phyloP scores from a whole-genome alignment of 2,113 vertebrate genomes.

The Petaurus breviceps region DNA sequence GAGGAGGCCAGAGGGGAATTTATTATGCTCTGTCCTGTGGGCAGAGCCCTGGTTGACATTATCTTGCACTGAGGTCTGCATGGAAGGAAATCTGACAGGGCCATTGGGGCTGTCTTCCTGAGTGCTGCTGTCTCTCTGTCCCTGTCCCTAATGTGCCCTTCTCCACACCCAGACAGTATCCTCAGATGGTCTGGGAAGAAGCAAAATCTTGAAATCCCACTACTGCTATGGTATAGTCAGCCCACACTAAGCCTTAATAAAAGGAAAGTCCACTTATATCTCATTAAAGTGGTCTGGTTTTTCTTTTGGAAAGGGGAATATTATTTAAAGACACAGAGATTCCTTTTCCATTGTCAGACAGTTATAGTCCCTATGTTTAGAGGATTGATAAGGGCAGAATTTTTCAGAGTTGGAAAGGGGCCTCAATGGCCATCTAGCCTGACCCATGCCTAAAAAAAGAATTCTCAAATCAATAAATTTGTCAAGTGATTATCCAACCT shows the following conservation, averaged over 20 bases:
- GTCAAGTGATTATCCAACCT: not conserved
- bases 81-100: slow-evolving; percentile 82
- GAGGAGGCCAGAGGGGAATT: slow-evolving; percentile 75
- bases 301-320: not conserved
- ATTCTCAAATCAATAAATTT: not conserved
- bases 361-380: not conserved
- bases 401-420: not conserved
- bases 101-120: slow-evolving; percentile 66
- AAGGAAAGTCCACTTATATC: not conserved
- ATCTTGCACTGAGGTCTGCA: slow-evolving; percentile 80
- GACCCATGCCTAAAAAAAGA: not conserved
- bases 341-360: not conserved
- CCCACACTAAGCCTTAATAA: not conserved
- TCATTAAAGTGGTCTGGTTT: not conserved
- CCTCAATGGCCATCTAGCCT: not conserved
- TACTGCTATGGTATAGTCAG: not conserved
- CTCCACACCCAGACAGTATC: not conserved
- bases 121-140: not conserved
- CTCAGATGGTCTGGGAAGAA: slow-evolving; percentile 11
- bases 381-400: not conserved
- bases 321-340: not conserved
- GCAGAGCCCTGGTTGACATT: slow-evolving; percentile 76
- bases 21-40: slow-evolving; percentile 78
- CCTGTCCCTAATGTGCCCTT: not conserved
- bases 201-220: not conserved